Base-by-base conservation (phyloP, 2,888 invertebrate species). In the Dorcus hopei region DNA sequence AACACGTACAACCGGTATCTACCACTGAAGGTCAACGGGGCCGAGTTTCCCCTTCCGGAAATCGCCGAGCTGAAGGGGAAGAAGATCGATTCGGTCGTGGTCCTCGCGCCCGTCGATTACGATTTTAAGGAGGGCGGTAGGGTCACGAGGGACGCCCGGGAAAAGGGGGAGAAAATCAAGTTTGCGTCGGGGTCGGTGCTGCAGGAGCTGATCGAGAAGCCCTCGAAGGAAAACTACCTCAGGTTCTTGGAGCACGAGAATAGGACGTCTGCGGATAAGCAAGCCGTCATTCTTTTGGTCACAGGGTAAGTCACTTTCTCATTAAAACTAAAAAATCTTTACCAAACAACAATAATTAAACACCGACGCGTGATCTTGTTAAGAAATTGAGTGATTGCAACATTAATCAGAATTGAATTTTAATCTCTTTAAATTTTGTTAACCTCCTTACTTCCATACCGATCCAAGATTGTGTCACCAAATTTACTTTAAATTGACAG, bases 41-140 rank as follows among this genome's bases (percentile, higher is more conserved):
- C 90, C 33, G 89, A 91, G 68, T 93, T 93, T 72, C 93, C 93
- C 3, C 83, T 93, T 52, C 93, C 93, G 3, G 89, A 91, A 71
- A 87, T 86, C 23, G 85, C 86, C n/a, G 86, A 87, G 71, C 76
- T 93, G 23, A 84, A 83, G 69, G 91, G 90, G 49, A 87, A 88
- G 71, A 87, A 84, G 73, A 87, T 93, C n/a, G 87, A 90, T 8
- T 92, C 92, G 71, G 92, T 93, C 1, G 93, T 93, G 1, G 91
- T 93, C 1, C 76, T 93, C 62, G 93, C 93, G 3, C 93, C 93
- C 0, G 90, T 93, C 2, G 87, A 90, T 74, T 89, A 90, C 58
- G 86, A 86, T 72, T 83, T 82, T 66, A 70, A 75, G 33, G 77
- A 69, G 61, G 80, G 77, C 47, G 73, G 76, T 58, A 81, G 86